Evolutionary conservation across 2,888 invertebrate species (phyloP).

Genomic region (Lymantria monacha): DNA sequence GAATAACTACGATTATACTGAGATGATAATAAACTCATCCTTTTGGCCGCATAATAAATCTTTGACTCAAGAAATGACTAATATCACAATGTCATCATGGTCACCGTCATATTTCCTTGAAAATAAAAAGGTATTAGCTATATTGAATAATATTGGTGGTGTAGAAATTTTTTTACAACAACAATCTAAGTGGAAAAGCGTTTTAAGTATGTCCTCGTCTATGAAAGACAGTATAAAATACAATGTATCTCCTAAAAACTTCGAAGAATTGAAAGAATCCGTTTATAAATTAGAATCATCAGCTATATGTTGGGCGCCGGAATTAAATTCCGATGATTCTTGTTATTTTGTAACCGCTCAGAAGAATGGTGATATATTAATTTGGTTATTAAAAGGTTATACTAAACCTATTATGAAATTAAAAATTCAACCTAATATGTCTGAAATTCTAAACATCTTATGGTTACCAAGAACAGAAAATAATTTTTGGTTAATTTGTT

Average conservation of each 20-base stretch:
- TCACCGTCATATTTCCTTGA: constrained; percentile 49
- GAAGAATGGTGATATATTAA: constrained; percentile 51
- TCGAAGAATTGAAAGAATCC: constrained; percentile 45
- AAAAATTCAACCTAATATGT: constrained; percentile 29
- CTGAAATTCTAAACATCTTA: constrained; percentile 46
- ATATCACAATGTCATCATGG: constrained; percentile 49
- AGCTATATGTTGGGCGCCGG: constrained; percentile 58
- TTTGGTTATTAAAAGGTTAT: constrained; percentile 50
- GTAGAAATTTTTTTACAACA: constrained; percentile 47
- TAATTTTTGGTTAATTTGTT: constrained; percentile 45
- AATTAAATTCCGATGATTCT: constrained; percentile 37
- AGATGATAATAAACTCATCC: constrained; percentile 58
- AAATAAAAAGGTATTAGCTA: constrained; percentile 48
- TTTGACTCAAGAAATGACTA: constrained; percentile 53
- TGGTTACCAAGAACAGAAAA: constrained; percentile 47
- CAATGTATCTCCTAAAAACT: constrained; percentile 23
- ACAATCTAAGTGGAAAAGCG: constrained; percentile 40
- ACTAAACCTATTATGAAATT: constrained; percentile 31
- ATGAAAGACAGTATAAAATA: constrained; percentile 32
- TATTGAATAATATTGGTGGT: constrained; percentile 63
- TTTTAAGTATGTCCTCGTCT: constrained; percentile 48
- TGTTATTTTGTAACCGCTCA: constrained; percentile 65
- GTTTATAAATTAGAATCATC: constrained; percentile 48
- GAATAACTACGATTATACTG: constrained; percentile 52
- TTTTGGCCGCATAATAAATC: constrained; percentile 62